A percentile compares a stretch with the other conserved stretches of the same genome.
These are phyloP conservation scores for Cyanoderma ruficeps DNA, from an alignment of 2,113 vertebrate species.

Conservation along the genomic window DNA sequence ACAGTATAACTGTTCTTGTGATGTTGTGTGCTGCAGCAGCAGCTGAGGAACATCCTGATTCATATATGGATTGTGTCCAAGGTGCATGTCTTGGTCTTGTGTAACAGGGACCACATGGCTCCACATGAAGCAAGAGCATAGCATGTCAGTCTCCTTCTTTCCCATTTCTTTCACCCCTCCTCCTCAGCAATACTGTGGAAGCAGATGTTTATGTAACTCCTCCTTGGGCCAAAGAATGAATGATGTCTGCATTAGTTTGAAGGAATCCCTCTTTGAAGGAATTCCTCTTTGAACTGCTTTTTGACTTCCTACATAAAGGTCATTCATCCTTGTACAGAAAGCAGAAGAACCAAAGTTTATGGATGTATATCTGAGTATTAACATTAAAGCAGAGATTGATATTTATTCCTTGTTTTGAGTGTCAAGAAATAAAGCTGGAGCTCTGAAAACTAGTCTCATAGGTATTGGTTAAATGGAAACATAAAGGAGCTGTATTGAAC, in stretches of 20 bases:
- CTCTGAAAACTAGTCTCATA: neutral
- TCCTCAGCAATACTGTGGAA: neutral
- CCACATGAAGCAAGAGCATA: neutral
- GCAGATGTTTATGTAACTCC: neutral
- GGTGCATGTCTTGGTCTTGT: conserved; percentile 23
- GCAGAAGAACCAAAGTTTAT: neutral
- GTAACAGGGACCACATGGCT: conserved; percentile 12
- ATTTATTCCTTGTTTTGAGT: neutral
- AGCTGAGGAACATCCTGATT: conserved; percentile 36
- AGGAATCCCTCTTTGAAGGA: conserved; percentile 30
- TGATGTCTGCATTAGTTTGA: neutral
- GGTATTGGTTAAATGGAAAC: neutral
- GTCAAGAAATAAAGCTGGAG: neutral
- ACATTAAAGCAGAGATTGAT: neutral
- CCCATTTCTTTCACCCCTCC: neutral
- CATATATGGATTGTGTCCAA: conserved; percentile 14
- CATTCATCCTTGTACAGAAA: neutral
- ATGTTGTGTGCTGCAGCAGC: neutral
- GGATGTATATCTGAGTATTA: neutral
- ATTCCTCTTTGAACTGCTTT: conserved; percentile 3
- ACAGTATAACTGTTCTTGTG: neutral
- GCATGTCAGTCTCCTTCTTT: neutral
- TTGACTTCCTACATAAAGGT: neutral
- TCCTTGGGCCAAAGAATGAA: conserved; percentile 15
- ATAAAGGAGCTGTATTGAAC: neutral